Base-by-base conservation (phyloP, 1,140 invertebrate genomes). In the Phenacoccus solenopsis region DNA sequence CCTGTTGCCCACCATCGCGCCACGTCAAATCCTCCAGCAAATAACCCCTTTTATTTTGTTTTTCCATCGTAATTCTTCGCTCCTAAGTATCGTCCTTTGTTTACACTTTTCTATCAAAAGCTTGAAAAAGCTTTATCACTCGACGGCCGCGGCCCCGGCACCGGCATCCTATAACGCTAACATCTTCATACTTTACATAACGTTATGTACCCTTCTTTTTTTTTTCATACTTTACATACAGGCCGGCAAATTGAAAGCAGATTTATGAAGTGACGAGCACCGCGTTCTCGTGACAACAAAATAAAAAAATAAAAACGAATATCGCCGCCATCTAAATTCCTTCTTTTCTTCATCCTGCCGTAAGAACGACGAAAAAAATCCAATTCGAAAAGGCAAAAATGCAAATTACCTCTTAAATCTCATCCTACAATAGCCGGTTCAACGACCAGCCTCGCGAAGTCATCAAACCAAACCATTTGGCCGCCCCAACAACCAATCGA, bases 91-190 rank as follows among this genome's bases (percentile, higher is more conserved):
- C 59, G 59, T 64, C 59, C 22, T 64, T 64, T 64, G 59, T 64
- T 64, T 64, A 64, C 59, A 64, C 59, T 25, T 64, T 64, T 64
- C 59, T 64, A 64, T 64, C 59, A 64, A 64, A 38, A 64, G 59
- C 59, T 64, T 25, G 25, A 27, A 64, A 64, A 64, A 25, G 20
- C 59, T 64, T 25, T 20, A 64, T 64, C 59, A 64, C 25, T 24
- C 59, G 25, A 64, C 59, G 59, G 59, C 16, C 25, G 12, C n/a
- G 32, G 32, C 32, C n/a, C n/a, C 32, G 32, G n/a, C n/a, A n/a
- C n/a, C n/a, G n/a, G 38, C 5, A 2, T 49, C 20, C 16, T 49
- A 49, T 49, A 49, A n/a, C 38, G 25, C 20, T 64, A 64, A 64
- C 10, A 64, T 64, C 59, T 64, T 64, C 16, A 64, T 64, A 20